phyloP scores from a whole-genome alignment of 2,888 invertebrate genomes.

The Mimachlamys varia region DNA sequence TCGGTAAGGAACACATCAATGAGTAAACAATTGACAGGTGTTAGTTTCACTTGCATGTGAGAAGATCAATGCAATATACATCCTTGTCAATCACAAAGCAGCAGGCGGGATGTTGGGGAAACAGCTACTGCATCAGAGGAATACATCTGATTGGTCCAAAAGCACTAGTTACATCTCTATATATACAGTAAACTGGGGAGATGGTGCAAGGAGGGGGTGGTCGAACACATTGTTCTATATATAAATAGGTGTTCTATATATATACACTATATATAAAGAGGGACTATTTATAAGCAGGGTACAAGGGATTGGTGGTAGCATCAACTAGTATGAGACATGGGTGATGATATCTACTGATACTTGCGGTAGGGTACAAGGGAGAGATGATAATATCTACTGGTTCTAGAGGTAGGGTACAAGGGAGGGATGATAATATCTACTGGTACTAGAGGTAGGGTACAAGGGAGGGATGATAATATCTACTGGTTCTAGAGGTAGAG shows the following conservation, averaged over 20 bases:
- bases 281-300: background rate
- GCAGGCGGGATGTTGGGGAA: background rate
- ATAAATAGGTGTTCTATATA: background rate
- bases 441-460: background rate
- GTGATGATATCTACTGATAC: background rate
- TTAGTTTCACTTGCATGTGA: background rate
- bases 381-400: background rate
- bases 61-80: slow-evolving; percentile 10
- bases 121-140: background rate
- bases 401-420: background rate
- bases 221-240: background rate
- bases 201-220: background rate
- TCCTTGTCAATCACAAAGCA: slow-evolving; percentile 9
- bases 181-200: background rate
- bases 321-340: background rate
- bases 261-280: background rate
- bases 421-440: background rate
- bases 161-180: background rate
- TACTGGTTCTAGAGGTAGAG: background rate
- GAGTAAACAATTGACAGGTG: background rate
- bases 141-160: background rate
- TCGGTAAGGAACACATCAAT: background rate
- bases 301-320: background rate
- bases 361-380: background rate
- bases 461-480: too few species aligned